Base-by-base conservation (phyloP, 2,113 vertebrate species). In the Polypterus bichir region DNA sequence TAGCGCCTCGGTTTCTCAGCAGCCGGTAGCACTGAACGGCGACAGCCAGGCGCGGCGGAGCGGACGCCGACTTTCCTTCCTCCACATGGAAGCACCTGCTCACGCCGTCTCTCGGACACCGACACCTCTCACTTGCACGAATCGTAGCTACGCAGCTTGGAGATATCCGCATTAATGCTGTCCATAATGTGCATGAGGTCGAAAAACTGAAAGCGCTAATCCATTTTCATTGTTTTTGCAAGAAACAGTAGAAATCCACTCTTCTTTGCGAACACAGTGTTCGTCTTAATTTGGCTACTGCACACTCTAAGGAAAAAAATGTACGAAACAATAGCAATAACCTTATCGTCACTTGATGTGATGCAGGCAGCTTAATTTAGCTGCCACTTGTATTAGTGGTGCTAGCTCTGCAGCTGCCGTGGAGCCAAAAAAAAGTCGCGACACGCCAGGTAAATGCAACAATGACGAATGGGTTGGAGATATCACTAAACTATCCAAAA, bases 1-100 rank as follows among this genome's bases (percentile, higher is more conserved):
- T 59, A 46, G 58, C 49, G 76, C 59, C 71, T 70, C 64, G 70
- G 74, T 75, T 73, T 58, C 54, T 53, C n/a, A 8, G 64, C 55
- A 3, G 55, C 65, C 62, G 70, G 59, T 67, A 1, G 57, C 59
- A 69, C 69, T 6, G 44, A 57, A 45, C 69, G 61, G 69, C 66
- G 62, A 60, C 65, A 46, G 61, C 74, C 9, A 44, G 27, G 45
- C 11, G 44, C 6, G 5, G 9, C 10, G 45, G 49, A 53, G 7
- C 51, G 10, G 7, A 52, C 51, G 47, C 5, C 9, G 49, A 27
- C 46, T n/a, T 45, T 58, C 9, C 4, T 45, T 4, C n/a, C 56
- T 45, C 27, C 46, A 44, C 9, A 44, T 45, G 56, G 46, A 45
- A 9, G 27, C 56, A 55, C 54, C 9, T 55, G 5, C 6, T 45